phyloP scores from a whole-genome alignment of 2,113 vertebrate genomes.

The Zonotrichia leucophrys region DNA sequence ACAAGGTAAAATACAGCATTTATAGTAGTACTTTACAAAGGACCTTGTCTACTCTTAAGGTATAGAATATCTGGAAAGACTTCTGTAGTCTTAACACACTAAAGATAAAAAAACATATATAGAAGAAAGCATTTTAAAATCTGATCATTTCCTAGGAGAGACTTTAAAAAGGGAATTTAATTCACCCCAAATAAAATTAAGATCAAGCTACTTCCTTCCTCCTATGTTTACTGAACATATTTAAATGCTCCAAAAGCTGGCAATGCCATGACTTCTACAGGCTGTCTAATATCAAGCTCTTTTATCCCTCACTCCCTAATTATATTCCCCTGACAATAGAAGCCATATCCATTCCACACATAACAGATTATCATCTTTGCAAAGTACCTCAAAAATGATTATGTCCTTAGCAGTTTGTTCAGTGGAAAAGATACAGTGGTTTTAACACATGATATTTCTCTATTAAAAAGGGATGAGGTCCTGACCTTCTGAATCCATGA shows the following conservation, averaged over 20 bases:
- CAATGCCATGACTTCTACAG: background rate
- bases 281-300: background rate
- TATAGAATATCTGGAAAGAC: background rate
- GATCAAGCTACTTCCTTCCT: background rate
- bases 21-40: background rate
- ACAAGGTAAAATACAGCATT: background rate
- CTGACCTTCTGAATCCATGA: background rate
- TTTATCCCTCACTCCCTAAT: background rate
- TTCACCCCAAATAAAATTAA: background rate
- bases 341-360: background rate
- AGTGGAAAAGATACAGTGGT: background rate
- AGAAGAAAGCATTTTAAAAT: background rate
- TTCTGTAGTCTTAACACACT: background rate
- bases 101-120: background rate
- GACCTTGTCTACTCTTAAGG: background rate
- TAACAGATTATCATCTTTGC: background rate
- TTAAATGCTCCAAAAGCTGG: background rate
- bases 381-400: background rate
- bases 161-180: background rate
- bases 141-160: background rate
- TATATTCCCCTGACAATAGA: background rate
- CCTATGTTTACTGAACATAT: background rate
- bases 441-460: conserved; percentile 19
- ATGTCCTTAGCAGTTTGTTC: background rate
- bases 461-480: background rate